Conservation (phyloP, 2,888 invertebrate species). For the Trachelus tabidus region DNA sequence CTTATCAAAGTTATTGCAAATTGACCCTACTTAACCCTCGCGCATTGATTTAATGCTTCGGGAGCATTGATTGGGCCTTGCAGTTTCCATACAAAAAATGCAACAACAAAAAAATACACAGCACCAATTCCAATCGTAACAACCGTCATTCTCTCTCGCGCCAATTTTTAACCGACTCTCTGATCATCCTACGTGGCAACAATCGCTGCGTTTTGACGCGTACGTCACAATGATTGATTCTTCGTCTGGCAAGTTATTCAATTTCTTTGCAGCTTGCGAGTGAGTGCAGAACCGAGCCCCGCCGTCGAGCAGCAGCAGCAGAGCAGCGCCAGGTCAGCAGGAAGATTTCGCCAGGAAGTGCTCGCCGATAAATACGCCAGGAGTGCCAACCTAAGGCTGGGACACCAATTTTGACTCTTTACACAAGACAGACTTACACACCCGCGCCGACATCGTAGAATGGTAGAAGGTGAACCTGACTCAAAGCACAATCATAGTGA, state of each 20-base stretch:
- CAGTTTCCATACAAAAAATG: conserved; percentile 26
- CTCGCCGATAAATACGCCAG: conserved; percentile 23
- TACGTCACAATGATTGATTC: background rate
- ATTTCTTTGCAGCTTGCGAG: conserved; percentile 57
- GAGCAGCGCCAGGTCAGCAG: conserved; percentile 64
- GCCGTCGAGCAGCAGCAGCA: conserved; percentile 60
- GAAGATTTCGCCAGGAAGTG: conserved; percentile 49
- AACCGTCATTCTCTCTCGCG: background rate
- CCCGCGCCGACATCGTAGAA: conserved; percentile 74
- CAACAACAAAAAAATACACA: background rate
- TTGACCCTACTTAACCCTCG: conserved; percentile 48
- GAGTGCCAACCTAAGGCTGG: conserved; percentile 32
- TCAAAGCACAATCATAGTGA: conserved; percentile 82
- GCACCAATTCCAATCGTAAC: background rate
- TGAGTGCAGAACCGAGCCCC: conserved; percentile 63
- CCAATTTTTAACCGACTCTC: background rate
- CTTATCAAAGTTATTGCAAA: conserved; percentile 45
- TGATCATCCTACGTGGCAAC: background rate
- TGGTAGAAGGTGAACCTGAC: conserved; percentile 90
- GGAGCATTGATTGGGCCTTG: conserved; percentile 26
- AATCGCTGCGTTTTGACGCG: background rate
- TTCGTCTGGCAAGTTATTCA: background rate
- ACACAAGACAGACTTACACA: conserved; percentile 56
- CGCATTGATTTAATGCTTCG: conserved; percentile 26
- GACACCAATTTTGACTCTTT: conserved; percentile 44